These are phyloP conservation scores for Drosophila cognata DNA, from an alignment of 2,888 invertebrate species.

Conservation along the genomic window DNA sequence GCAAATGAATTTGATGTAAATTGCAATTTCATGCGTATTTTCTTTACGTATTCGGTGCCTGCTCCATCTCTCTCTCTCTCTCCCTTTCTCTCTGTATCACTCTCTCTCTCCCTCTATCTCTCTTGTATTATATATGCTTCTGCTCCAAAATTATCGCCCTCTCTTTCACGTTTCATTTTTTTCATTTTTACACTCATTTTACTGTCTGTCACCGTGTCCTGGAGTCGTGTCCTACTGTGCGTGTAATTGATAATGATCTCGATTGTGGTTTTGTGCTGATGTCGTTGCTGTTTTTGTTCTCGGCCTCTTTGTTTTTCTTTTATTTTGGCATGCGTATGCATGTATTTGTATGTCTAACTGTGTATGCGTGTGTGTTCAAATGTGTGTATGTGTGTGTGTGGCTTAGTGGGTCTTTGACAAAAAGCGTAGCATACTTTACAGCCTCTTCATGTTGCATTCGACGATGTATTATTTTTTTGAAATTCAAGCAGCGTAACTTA, in stretches of 20 bases:
- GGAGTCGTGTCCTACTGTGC: conserved; percentile 76
- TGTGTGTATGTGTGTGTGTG: conserved; percentile 2
- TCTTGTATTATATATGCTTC: background rate
- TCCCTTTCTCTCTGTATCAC: background rate
- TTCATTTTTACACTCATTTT: conserved; percentile 28
- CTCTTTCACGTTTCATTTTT: background rate
- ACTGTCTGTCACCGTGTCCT: conserved; percentile 30
- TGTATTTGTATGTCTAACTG: conserved; percentile 4
- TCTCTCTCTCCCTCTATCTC: background rate
- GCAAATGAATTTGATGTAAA: conserved; percentile 82
- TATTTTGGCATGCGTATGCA: conserved; percentile 42
- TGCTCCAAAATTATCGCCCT: conserved; percentile 10
- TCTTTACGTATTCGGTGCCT: conserved; percentile 64
- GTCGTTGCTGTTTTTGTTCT: conserved; percentile 49
- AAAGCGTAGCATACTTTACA: conserved; percentile 60
- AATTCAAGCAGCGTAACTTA: conserved; percentile 68
- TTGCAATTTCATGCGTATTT: conserved; percentile 82
- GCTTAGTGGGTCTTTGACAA: conserved; percentile 55
- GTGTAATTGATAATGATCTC: conserved; percentile 82
- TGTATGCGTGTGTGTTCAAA: conserved; percentile 1
- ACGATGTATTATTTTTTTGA: conserved; percentile 33
- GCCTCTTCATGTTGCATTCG: conserved; percentile 48
- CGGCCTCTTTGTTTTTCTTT: conserved; percentile 42
- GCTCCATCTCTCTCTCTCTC: background rate
- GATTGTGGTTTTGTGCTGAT: conserved; percentile 74